phyloP scores from a whole-genome alignment of 2,113 vertebrate genomes.

The Vidua macroura region DNA sequence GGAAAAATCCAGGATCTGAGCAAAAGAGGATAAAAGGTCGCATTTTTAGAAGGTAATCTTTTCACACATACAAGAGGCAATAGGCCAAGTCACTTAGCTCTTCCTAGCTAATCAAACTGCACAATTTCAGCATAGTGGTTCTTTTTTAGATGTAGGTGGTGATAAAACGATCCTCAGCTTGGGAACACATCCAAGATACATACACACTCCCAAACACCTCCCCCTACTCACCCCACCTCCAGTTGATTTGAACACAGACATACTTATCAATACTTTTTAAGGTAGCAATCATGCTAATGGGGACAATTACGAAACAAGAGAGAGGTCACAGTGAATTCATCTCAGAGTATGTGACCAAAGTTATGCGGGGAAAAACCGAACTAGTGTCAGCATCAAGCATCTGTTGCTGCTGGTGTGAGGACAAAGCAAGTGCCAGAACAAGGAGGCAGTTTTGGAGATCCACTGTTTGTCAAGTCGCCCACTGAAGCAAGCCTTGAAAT shows the following conservation, averaged over 20 bases:
- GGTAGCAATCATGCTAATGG: slow-evolving; percentile 13
- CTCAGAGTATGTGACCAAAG: slow-evolving; percentile 11
- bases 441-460: slow-evolving; percentile 65
- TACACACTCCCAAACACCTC: slow-evolving; percentile 59
- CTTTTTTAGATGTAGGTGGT: slow-evolving; percentile 60
- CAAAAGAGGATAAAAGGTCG: slow-evolving; percentile 33
- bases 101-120: slow-evolving; percentile 53
- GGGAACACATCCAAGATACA: slow-evolving; percentile 53
- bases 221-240: slow-evolving; percentile 46
- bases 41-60: slow-evolving; percentile 53
- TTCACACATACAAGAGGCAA: slow-evolving; percentile 38
- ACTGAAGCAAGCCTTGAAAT: slow-evolving; percentile 55
- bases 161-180: slow-evolving; percentile 53
- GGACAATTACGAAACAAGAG: slow-evolving; percentile 43
- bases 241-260: slow-evolving; percentile 19
- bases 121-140: slow-evolving; percentile 51
- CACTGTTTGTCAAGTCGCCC: slow-evolving; percentile 54
- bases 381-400: slow-evolving; percentile 60
- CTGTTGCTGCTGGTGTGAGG: slow-evolving; percentile 55
- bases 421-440: slow-evolving; percentile 51
- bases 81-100: slow-evolving; percentile 58
- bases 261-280: slow-evolving; percentile 51
- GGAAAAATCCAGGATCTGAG: slow-evolving; percentile 46
- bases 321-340: slow-evolving; percentile 18
- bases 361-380: slow-evolving; percentile 19